Evolutionary conservation across 1,140 invertebrate genomes (phyloP).

Genomic region (Drosophila oshimai): DNA sequence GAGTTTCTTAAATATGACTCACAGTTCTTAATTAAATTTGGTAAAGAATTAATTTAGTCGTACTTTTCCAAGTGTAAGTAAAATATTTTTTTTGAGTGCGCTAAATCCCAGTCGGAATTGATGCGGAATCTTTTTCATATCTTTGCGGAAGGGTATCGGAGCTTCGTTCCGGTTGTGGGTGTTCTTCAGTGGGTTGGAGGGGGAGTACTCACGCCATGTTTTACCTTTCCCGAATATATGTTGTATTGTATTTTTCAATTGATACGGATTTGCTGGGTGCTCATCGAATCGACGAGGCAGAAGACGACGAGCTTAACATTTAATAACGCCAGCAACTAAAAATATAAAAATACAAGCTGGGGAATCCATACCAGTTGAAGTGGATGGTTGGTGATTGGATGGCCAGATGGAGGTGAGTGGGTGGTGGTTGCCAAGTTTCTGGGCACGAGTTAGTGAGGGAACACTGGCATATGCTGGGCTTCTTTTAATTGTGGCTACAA

Average conservation of each 20-base stretch:
- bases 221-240: conserved; percentile 4
- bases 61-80: too few species aligned
- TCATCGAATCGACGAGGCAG: conserved; percentile 66
- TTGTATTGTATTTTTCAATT: conserved; percentile 63
- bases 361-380: conserved; percentile 52
- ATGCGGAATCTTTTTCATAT: conserved; percentile 17
- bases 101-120: background rate
- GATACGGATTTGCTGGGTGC: conserved; percentile 55
- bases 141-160: conserved; percentile 1
- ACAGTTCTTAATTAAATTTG: too few species aligned
- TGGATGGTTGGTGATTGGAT: conserved; percentile 4
- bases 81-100: background rate
- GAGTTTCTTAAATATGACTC: background rate
- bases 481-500: conserved; percentile 66
- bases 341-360: conserved; percentile 33
- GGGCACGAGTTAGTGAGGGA: conserved; percentile 22
- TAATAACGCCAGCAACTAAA: conserved; percentile 68
- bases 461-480: conserved; percentile 60
- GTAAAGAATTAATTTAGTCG: too few species aligned
- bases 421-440: background rate
- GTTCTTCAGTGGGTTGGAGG: background rate
- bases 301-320: conserved; percentile 74
- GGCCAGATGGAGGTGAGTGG: background rate
- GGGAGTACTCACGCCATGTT: background rate
- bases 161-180: conserved; percentile 11